These are phyloP conservation scores for Pseudomyrmex sp. DNA, from an alignment of 1,140 invertebrate species.

Conservation along the genomic window DNA sequence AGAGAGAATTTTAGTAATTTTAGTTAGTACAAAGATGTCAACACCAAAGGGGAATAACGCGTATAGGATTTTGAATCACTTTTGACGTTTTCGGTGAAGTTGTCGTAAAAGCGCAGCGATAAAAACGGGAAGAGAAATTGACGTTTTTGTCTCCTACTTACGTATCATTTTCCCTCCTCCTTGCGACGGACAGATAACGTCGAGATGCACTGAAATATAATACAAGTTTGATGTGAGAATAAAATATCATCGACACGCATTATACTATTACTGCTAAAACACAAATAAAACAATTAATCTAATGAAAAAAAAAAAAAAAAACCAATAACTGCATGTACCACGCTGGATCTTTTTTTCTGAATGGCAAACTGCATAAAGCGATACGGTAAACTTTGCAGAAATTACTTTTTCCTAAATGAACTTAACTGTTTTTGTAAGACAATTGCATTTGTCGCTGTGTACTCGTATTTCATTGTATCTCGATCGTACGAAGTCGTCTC, in stretches of 20 bases:
- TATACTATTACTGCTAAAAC: background rate
- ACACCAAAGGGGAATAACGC: conserved; percentile 24
- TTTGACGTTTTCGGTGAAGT: background rate
- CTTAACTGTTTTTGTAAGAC: background rate
- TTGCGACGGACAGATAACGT: conserved; percentile 17
- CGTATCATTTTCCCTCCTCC: conserved; percentile 35
- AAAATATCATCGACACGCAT: conserved; percentile 18
- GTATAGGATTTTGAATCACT: conserved; percentile 1
- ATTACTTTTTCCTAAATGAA: background rate
- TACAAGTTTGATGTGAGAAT: conserved; percentile 32
- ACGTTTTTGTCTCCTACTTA: conserved; percentile 29
- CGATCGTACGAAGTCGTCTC: conserved; percentile 18
- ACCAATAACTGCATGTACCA: no score
- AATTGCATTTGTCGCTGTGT: background rate
- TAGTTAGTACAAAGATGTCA: conserved; percentile 53
- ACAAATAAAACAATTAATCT: conserved; percentile 5
- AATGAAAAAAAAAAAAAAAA: background rate
- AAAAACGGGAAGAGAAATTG: background rate
- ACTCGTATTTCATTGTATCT: conserved; percentile 12
- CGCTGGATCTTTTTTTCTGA: background rate
- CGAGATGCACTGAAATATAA: conserved; percentile 26
- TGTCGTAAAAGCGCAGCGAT: conserved; percentile 8
- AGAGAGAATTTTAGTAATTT: conserved; percentile 34
- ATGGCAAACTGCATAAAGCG: background rate
- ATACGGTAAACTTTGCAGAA: no score